phyloP scores from a whole-genome alignment of 1,140 invertebrate species.

The Matsumurasca onukii region DNA sequence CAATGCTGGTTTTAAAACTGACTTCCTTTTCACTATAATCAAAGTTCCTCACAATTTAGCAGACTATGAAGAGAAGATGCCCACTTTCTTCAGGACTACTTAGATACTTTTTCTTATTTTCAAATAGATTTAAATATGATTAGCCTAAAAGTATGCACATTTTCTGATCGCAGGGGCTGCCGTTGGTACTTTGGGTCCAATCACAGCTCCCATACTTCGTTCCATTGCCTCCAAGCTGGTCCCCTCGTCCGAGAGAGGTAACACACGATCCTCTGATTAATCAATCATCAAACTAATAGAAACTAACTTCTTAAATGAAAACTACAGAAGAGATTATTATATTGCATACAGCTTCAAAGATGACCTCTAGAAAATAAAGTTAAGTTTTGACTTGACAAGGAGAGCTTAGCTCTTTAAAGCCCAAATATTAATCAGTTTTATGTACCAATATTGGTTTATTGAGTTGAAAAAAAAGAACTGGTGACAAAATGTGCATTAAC shows the following conservation, averaged over 20 bases:
- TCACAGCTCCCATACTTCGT: slow-evolving; percentile 69
- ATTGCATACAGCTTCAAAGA: neutral
- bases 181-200: slow-evolving; percentile 66
- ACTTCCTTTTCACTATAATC: too few species aligned
- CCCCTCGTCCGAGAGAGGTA: slow-evolving; percentile 64
- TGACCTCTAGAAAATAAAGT: neutral
- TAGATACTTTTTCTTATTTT: too few species aligned
- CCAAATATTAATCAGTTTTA: neutral
- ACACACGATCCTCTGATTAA: slow-evolving; percentile 2
- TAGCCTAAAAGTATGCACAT: too few species aligned
- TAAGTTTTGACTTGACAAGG: neutral
- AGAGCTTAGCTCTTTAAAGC: neutral
- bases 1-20: too few species aligned
- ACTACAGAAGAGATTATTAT: neutral
- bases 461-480: too few species aligned
- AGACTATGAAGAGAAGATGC: too few species aligned
- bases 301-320: neutral
- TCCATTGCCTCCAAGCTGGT: slow-evolving; percentile 75
- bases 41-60: too few species aligned
- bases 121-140: too few species aligned
- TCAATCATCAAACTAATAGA: neutral
- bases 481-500: too few species aligned
- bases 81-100: too few species aligned
- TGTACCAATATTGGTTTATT: neutral
- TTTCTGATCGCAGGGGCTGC: slow-evolving; percentile 61